phyloP scores from a whole-genome alignment of 2,113 vertebrate species.

The Lepus timidus region DNA sequence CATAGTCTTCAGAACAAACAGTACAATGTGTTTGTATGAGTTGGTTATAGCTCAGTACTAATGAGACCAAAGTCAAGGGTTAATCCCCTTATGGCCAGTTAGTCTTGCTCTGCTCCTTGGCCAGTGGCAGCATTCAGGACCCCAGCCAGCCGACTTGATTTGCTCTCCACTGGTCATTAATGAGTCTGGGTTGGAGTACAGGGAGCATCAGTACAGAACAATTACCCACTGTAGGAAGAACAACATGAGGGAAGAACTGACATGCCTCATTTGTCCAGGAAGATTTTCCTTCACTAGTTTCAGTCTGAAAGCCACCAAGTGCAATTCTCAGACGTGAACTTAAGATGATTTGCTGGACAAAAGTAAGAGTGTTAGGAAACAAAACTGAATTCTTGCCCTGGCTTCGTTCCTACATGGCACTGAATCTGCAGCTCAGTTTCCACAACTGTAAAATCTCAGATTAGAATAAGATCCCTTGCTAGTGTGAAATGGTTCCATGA shows the following conservation, averaged over 20 bases:
- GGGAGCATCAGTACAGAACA: background rate
- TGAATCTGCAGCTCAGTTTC: background rate
- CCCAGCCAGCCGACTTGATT: background rate
- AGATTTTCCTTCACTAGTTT: background rate
- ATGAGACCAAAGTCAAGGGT: conserved; percentile 51
- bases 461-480: background rate
- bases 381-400: background rate
- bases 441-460: background rate
- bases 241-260: background rate
- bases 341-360: background rate
- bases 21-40: background rate
- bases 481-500: background rate
- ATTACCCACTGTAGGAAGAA: background rate
- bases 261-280: background rate
- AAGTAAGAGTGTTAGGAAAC: background rate
- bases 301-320: background rate
- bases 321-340: background rate
- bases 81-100: conserved; percentile 49
- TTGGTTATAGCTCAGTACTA: conserved; percentile 43
- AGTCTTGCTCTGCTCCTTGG: conserved; percentile 31
- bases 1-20: conserved; percentile 64
- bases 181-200: background rate
- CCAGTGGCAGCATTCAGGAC: background rate
- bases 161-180: background rate
- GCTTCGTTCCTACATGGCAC: background rate